Conservation (phyloP, 2,797 vertebrate species). For the Lepidocolaptes lacrymiger region DNA sequence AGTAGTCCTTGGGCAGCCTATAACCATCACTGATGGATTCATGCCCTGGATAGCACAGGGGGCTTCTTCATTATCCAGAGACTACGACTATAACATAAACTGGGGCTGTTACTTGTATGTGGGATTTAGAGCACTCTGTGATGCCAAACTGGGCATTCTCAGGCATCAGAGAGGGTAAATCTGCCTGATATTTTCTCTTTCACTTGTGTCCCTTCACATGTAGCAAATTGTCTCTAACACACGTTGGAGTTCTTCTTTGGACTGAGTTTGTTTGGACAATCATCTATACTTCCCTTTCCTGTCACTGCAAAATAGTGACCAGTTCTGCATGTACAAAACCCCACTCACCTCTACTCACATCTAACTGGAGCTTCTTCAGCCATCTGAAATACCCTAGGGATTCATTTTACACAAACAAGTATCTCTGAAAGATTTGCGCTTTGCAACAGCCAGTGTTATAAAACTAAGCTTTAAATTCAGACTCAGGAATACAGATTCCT, state of each 20-base stretch:
- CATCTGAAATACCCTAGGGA: background rate
- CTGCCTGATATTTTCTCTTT: background rate
- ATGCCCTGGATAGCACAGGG: background rate
- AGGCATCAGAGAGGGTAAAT: background rate
- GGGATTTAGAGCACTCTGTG: background rate
- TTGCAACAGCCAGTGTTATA: background rate
- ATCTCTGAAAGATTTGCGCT: background rate
- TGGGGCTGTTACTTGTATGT: accelerated
- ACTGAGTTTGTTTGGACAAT: background rate
- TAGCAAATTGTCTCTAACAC: background rate
- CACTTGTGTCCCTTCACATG: background rate
- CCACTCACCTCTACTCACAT: background rate
- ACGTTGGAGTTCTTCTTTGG: background rate
- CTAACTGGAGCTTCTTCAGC: background rate
- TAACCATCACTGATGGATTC: background rate
- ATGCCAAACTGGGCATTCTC: background rate
- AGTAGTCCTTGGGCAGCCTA: background rate
- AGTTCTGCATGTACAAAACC: background rate
- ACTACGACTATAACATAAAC: too few species aligned
- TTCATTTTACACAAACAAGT: background rate
- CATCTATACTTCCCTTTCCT: background rate
- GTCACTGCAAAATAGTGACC: background rate
- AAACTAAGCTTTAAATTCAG: background rate
- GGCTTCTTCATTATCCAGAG: background rate
- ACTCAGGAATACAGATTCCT: background rate